These are phyloP conservation scores for Lottia gigantea DNA, from an alignment of 2,888 invertebrate species.

Conservation along the genomic window DNA sequence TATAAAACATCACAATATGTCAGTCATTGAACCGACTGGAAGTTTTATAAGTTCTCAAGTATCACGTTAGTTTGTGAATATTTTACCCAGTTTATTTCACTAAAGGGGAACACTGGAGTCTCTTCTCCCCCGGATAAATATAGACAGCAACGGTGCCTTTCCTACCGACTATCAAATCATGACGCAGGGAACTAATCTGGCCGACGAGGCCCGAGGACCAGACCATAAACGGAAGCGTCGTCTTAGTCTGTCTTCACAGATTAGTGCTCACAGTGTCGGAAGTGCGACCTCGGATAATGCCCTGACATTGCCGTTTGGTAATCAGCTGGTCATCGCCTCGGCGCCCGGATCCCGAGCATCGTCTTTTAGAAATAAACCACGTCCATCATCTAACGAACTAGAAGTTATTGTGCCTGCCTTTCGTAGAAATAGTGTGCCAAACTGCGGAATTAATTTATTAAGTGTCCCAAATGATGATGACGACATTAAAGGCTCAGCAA, in stretches of 20 bases:
- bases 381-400: constrained; percentile 28
- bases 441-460: constrained; percentile 30
- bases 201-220: background rate
- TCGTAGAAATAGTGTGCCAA: constrained; percentile 42
- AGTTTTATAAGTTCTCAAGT: no score
- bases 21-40: no score
- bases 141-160: constrained; percentile 7
- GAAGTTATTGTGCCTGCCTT: constrained; percentile 31
- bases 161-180: constrained; percentile 11
- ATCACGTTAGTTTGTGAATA: no score
- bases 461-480: constrained; percentile 29
- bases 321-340: constrained; percentile 22
- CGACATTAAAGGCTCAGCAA: constrained; percentile 24
- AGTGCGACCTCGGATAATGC: constrained; percentile 16
- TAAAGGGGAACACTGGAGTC: constrained; percentile 11
- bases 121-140: constrained; percentile 15
- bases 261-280: constrained; percentile 6
- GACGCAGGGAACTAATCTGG: constrained; percentile 16
- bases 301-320: constrained; percentile 4
- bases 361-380: constrained; percentile 40
- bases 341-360: constrained; percentile 44
- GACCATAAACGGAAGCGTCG: background rate
- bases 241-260: constrained; percentile 16
- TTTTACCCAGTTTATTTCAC: no score
- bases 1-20: no score